Evolutionary conservation across 2,888 invertebrate species (phyloP), one percentile per base, ranked within the genome.

Genomic region (Macaria liturata): DNA sequence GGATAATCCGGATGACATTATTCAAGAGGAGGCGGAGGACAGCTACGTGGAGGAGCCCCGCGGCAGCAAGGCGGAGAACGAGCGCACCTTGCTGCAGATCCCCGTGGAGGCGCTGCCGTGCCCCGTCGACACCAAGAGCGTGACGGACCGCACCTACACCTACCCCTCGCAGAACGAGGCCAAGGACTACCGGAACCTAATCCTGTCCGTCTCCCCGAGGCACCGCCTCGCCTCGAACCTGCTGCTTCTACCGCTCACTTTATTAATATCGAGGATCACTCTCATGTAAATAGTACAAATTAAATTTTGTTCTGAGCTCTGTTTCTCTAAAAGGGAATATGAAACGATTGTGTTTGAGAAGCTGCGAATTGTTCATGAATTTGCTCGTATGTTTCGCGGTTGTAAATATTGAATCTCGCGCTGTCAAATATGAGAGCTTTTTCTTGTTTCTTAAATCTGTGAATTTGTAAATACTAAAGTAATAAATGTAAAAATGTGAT

Each of bases 101-200:
- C 93, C 93, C 1, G 88, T 93, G 3, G 93, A 94, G 66, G 82
- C 89, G 54, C 79, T 94, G 55, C 94, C 94, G 30, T 94, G 94
- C 74, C 93, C 94, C 54, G 93, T 93, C 62, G 93, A 93, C 52
- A 83, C 93, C n/a, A 94, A 93, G 71, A 94, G 93, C 71, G 94
- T 94, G 48, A 94, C 94, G 30, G 94, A 94, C 65, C 80, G 88
- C 57, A 91, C 91, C 3, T 91, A 91, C 64, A 91, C 91, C 46
- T 86, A 94, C 72, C 94, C 94, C 4, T 88, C 94, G 42, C 94
- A 94, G 66, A 92, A 94, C 57, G 94, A 91, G 70, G 91, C 91
- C 3, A 91, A 91, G 71, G 91, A 91, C 81, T 91, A 89, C 64
- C 86, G 91, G 66, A 91, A 91, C 73, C 78, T 91, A 64, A 87